Base-by-base conservation (phyloP, 2,113 vertebrate genomes). In the Spea multiplicata region DNA sequence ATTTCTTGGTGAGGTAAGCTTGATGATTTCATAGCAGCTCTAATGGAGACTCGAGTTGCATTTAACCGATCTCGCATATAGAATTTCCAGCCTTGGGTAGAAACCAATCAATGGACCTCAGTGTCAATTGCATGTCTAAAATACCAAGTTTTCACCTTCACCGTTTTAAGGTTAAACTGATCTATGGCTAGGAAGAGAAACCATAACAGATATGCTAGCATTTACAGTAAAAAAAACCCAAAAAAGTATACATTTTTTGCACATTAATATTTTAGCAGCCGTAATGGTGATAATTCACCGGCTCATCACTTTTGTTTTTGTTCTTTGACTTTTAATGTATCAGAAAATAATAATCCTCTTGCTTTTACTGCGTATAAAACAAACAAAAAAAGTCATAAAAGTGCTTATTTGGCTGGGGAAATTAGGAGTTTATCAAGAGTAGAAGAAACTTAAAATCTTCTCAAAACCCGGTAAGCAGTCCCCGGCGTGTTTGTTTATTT, bases 371-470 rank as follows among this genome's bases (percentile, higher is more conserved):
- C 8, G 50, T 50, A 53, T 55, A 2, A 44, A 50, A 9, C 46
- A 46, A 44, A 78, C 45, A 46, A 66, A 66, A 44, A 44, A 44
- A n/a, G n/a, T 30, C 30, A 30, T 17, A 50, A 79, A 66, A 53
- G 9, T 73, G 76, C 76, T 79, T 65, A 73, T 53, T 66, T 48
- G 57, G 14, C 70, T 66, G 69, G 76, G 52, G 70, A 79, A 79
- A 79, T 72, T 66, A 66, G 76, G 30, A 65, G 47, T 78, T 78
- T 72, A 66, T 64, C 68, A 71, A 78, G 66, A 71, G 53, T 57
- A 17, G 17, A 44, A 65, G 13, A 79, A 79, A 79, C 61, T 53
- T 66, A 73, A 66, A 72, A 79, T 53, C 71, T 46, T 72, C 67
- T 52, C 53, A 66, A 44, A 61, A 69, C 53, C 52, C 76, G 55